Percentiles rank a stretch among this genome's conserved stretches.
These are phyloP conservation scores for Caligus rogercresseyi DNA, from an alignment of 1,140 invertebrate species.

Conservation along the genomic window DNA sequence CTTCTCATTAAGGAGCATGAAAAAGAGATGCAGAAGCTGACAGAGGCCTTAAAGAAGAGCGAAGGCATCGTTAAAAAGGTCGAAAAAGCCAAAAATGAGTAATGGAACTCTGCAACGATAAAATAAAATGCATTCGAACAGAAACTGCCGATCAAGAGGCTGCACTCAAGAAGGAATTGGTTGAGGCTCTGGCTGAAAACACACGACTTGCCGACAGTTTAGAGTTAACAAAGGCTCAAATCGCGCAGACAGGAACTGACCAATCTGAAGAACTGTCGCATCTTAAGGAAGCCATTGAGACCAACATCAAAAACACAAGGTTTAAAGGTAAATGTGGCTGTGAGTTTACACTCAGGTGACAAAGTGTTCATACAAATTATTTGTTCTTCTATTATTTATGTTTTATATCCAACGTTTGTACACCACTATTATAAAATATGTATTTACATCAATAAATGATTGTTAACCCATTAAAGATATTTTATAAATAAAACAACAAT, in stretches of 20 bases:
- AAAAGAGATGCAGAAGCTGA: not conserved
- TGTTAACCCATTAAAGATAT: no score
- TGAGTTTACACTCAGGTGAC: not conserved
- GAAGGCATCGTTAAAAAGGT: constrained; percentile 12
- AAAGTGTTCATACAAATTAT: no score
- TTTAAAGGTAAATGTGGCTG: not conserved
- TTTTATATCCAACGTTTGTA: no score
- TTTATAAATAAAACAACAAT: no score
- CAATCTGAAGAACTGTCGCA: constrained; percentile 1
- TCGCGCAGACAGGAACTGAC: not conserved
- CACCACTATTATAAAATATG: no score
- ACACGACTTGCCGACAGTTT: not conserved
- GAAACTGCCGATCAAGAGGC: not conserved
- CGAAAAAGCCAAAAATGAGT: constrained; percentile 5
- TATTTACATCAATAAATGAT: no score
- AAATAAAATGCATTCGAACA: not conserved
- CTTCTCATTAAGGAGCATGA: not conserved
- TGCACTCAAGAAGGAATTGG: not conserved
- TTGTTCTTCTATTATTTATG: no score
- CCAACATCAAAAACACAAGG: not conserved
- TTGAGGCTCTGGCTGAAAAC: not conserved
- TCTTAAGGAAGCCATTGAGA: not conserved
- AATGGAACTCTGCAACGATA: not conserved
- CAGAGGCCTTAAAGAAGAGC: constrained; percentile 1
- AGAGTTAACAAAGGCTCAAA: not conserved